Evolutionary conservation across 2,113 vertebrate species (phyloP).

Genomic region (Malurus alboscapulatus): DNA sequence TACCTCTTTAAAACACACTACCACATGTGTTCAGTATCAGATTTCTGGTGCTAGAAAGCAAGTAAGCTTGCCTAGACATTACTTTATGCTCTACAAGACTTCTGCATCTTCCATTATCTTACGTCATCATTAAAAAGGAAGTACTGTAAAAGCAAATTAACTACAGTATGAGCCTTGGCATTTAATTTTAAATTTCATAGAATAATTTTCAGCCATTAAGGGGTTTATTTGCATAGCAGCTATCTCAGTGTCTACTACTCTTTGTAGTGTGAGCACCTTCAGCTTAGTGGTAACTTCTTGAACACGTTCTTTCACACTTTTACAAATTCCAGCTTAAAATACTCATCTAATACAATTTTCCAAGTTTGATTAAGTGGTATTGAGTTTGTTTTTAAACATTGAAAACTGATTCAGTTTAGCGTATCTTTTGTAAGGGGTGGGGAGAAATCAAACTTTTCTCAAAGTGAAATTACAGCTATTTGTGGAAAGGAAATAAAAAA

Average conservation of each 20-base stretch:
- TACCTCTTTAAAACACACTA: neutral
- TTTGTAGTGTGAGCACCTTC: neutral
- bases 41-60: neutral
- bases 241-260: neutral
- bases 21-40: neutral
- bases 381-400: neutral
- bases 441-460: neutral
- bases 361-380: neutral
- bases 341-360: neutral
- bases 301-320: fast-evolving
- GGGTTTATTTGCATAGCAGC: neutral
- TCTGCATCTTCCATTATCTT: neutral
- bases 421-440: neutral
- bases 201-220: neutral
- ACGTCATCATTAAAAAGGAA: neutral
- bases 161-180: neutral
- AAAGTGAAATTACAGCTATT: neutral
- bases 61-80: neutral
- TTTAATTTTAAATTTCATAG: neutral
- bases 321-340: neutral
- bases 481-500: neutral
- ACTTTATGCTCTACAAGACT: neutral
- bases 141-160: neutral
- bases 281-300: neutral
- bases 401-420: neutral